Evolutionary conservation across 2,888 invertebrate species (phyloP).

Genomic region (Cosmia pyralina): DNA sequence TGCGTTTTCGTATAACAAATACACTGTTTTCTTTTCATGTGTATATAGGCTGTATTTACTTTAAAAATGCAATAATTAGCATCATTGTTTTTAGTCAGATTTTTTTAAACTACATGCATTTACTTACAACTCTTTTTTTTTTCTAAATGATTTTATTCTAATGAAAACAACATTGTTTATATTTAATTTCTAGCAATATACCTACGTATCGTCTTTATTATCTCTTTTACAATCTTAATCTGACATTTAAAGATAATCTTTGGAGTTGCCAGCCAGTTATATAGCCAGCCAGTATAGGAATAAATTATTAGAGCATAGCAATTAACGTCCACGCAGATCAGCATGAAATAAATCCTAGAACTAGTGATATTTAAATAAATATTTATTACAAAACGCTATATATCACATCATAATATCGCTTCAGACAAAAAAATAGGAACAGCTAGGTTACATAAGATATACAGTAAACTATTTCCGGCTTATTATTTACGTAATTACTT

Average conservation of each 20-base stretch:
- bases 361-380: not conserved
- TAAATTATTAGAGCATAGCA: slow-evolving; percentile 3
- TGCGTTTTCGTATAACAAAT: not conserved
- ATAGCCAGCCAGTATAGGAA: too few species aligned
- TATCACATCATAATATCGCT: slow-evolving; percentile 4
- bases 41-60: not conserved
- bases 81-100: not conserved
- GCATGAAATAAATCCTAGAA: not conserved
- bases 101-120: not conserved
- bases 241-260: not conserved
- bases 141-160: not conserved
- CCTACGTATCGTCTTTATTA: not conserved
- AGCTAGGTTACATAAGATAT: slow-evolving; percentile 43
- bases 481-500: slow-evolving; percentile 51
- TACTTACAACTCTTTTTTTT: not conserved
- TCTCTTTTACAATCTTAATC: not conserved
- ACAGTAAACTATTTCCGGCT: slow-evolving; percentile 44
- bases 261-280: not conserved
- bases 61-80: too few species aligned
- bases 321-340: slow-evolving; percentile 9
- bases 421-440: slow-evolving; percentile 27
- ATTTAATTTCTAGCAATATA: not conserved
- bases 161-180: not conserved
- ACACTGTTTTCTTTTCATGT: not conserved
- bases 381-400: not conserved